Conservation (phyloP, 2,797 vertebrate genomes). For the Sphenopsis melanotis region DNA sequence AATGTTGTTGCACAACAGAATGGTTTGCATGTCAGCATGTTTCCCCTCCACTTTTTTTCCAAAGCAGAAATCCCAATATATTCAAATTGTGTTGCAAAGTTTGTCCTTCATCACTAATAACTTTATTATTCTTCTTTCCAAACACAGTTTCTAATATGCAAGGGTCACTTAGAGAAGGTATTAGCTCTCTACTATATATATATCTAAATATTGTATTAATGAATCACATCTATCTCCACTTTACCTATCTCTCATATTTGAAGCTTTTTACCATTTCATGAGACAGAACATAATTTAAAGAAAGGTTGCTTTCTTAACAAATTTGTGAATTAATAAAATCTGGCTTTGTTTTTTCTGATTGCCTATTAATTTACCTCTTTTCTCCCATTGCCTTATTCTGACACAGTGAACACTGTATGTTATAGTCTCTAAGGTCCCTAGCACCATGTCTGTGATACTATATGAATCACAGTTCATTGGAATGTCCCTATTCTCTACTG, state of each 20-base stretch:
- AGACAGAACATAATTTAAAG: not conserved
- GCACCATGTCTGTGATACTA: not conserved
- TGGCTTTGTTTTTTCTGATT: not conserved
- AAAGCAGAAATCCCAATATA: not conserved
- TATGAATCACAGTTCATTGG: not conserved
- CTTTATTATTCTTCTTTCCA: not conserved
- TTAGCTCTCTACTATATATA: fast-evolving
- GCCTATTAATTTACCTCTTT: not conserved
- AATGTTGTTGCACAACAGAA: not conserved
- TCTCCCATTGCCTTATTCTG: not conserved
- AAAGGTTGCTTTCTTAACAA: not conserved
- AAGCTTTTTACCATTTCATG: not conserved
- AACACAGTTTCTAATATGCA: not conserved
- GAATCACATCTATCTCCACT: not conserved
- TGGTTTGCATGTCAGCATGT: not conserved
- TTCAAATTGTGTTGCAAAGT: not conserved
- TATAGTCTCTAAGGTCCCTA: not conserved
- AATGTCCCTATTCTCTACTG: not conserved
- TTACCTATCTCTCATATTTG: not conserved
- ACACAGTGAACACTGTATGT: not conserved
- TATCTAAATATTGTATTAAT: not conserved
- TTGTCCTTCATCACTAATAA: not conserved
- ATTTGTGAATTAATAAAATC: not conserved
- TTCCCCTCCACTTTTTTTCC: not conserved
- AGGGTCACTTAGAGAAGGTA: not conserved